Evolutionary conservation across 2,113 vertebrate genomes (phyloP), one percentile per base, ranked within the genome.

Genomic region (Pachypanchax playfairii): DNA sequence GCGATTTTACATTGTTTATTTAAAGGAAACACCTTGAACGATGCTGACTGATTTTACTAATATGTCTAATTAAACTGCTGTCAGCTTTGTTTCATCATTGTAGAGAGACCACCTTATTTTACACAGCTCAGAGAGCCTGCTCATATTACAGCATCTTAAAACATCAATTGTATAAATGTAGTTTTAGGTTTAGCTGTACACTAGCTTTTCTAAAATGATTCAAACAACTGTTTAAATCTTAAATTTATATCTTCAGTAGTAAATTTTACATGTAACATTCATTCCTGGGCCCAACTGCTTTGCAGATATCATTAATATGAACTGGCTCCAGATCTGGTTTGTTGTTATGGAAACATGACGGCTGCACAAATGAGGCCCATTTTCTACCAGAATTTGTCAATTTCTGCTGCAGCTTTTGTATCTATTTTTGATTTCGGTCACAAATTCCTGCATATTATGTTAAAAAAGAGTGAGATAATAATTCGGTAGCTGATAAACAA

Each of bases 21-120:
- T 41, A 49, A 54, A 72, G n/a, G 12, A 24, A 38, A 33, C 51
- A 71, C 36, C 35, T 48, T 1, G 41, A 31, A 42, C 39, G 44
- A 56, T 75, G 56, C 65, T 63, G 65, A 42, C n/a, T 42, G 39
- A 52, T 57, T 72, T 79, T 22, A 48, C 6, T 48, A 62, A 67
- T 50, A 44, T 46, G 4, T 36, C 56, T 38, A 70, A 65, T 69
- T 59, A 63, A 69, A 46, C 62, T 8, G 6, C 39, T 42, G 17
- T 6, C 3, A 39, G 38, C 17, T 20, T 10, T 33, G 48, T 24
- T 26, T 25, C 6, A 62, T 26, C 20, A 29, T 10, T 7, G 13
- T n/a, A 48, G 17, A 7, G 18, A 38, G 5, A 4, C 10, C 8
- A 35, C 33, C 13, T 12, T 35, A 12, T 35, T 35, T 35, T 35